Base-by-base conservation (phyloP, 2,797 vertebrate species). In the Liparis tanakae region DNA sequence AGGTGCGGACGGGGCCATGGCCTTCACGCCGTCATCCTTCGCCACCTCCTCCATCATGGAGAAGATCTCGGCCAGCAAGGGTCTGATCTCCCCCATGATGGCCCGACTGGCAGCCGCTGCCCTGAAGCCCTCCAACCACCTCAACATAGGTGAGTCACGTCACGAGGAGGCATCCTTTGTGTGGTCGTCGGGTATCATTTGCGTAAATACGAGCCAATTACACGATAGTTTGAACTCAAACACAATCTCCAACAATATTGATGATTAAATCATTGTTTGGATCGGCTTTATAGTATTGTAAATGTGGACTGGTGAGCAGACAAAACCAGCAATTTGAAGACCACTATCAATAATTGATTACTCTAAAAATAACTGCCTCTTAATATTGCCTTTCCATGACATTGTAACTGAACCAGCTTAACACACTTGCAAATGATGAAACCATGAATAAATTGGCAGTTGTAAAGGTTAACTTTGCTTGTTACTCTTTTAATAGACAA, bases 11-110 rank as follows among this genome's bases (percentile, higher is more conserved):
- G 92, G 87, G 63, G 85, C 94, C 68, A 82, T 93, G 80, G 91
- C 94, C 51, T 95, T 95, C 5, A 95, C 96, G 54, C 94, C 96
- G 7, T 95, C 95, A 44, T 94, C 96, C 0, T 95, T 94, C 62
- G 80, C 95, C 0, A 93, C 96, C 75, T 94, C 97, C 64, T 97
- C 98, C 83, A 97, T 99, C 87, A 96, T 99, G 96, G 98, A 99
- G 91, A 98, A 97, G 94, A 97, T 99, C 91, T 97, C 98, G 0
- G 97, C 98, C 33, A 99, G 96, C 94, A 99, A 99, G 91, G 97
- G 98, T 48, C 94, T 99, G 88, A 99, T 99, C 90, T 99, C 98
- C 0, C 98, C 98, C 50, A 99, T 99, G 98, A 99, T 99, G 98
- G 98, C 98, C 80, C 92, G 97, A 78, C 90, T 99, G 90, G 98